Conservation (phyloP, 92 coral and sea anemone species). For the Umimayanthus kanabou region DNA sequence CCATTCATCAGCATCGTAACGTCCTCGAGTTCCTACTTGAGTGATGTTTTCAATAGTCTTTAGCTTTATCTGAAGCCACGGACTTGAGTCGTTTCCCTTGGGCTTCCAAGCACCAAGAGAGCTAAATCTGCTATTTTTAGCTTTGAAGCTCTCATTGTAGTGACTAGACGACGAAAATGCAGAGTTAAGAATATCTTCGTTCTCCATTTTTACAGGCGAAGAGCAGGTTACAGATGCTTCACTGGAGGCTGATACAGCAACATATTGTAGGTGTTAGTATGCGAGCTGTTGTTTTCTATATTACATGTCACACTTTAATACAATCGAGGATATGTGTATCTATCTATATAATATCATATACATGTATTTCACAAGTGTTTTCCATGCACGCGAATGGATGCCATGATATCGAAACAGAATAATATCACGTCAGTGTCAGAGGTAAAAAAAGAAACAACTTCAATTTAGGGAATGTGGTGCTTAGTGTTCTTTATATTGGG, state of each 20-base stretch:
- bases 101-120: slow-evolving; percentile 24
- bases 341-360: no score
- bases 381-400: no score
- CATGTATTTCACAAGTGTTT: no score
- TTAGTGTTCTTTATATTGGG: no score
- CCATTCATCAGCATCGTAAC: slow-evolving; percentile 1
- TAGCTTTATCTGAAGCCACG: slow-evolving; percentile 11
- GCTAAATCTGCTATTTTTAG: background rate
- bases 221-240: background rate
- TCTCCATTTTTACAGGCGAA: background rate
- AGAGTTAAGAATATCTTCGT: background rate
- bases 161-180: slow-evolving; percentile 7
- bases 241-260: background rate
- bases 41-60: background rate
- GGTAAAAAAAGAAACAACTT: no score
- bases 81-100: background rate
- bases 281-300: background rate
- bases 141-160: background rate
- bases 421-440: no score
- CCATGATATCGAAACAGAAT: no score
- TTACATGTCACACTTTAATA: background rate
- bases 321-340: background rate
- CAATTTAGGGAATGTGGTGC: no score
- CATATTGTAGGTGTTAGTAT: background rate
- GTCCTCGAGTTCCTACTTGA: slow-evolving; percentile 16